Conservation (phyloP, 2,888 invertebrate species). For the Eupeodes luniger region DNA sequence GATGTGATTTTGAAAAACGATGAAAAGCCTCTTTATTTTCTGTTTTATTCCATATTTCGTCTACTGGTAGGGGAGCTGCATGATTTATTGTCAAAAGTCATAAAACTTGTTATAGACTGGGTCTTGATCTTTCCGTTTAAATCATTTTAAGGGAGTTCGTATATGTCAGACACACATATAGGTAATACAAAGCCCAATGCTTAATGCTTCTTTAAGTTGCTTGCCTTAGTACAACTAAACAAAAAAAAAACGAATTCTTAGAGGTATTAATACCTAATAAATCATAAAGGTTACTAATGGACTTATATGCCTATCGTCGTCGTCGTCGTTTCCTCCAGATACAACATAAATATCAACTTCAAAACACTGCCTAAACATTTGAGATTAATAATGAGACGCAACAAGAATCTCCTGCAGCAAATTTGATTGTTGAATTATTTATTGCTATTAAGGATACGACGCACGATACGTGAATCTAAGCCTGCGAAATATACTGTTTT, state of each 20-base stretch:
- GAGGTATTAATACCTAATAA: background rate
- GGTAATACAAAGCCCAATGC: no score
- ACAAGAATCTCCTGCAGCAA: background rate
- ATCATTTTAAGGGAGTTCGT: background rate
- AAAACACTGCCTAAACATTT: no score
- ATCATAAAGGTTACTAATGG: background rate
- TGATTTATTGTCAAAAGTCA: slow-evolving; percentile 6
- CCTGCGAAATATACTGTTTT: background rate
- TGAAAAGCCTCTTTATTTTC: background rate
- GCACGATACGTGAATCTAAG: no score
- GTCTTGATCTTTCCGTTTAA: background rate
- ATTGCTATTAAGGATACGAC: background rate
- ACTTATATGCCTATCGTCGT: background rate
- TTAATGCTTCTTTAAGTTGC: background rate
- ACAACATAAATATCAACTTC: no score
- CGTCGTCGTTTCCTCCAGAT: background rate
- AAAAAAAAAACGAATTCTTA: background rate
- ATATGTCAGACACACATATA: background rate
- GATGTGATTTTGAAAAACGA: background rate
- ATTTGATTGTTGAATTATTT: background rate
- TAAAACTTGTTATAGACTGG: background rate
- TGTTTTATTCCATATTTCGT: background rate
- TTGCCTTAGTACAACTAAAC: background rate
- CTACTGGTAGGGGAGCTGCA: background rate
- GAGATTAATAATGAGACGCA: no score